phyloP scores from a whole-genome alignment of 2,888 invertebrate species.

The Limulus polyphemus region DNA sequence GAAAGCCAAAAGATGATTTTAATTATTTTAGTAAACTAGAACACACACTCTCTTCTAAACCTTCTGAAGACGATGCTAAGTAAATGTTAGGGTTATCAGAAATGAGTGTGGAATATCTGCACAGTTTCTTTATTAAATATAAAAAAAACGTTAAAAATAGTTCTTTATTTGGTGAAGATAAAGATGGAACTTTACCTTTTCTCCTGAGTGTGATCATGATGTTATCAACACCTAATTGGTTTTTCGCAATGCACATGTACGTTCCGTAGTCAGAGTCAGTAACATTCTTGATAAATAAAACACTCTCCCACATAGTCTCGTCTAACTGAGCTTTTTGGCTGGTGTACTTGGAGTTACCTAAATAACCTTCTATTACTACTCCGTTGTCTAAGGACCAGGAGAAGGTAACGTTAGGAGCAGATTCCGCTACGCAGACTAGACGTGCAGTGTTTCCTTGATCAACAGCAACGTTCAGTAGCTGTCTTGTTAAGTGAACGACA shows the following conservation, averaged over 20 bases:
- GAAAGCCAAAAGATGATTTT: no score
- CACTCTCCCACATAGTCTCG: constrained; percentile 63
- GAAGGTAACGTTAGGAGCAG: constrained; percentile 69
- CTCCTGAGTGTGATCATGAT: constrained; percentile 67
- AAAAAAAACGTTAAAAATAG: no score
- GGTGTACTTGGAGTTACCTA: constrained; percentile 7
- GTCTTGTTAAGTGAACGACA: constrained; percentile 68
- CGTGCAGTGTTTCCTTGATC: constrained; percentile 53
- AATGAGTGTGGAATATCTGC: no score
- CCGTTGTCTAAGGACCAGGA: constrained; percentile 46
- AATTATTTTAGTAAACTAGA: no score
- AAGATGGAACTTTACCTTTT: constrained; percentile 37
- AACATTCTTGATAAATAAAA: constrained; percentile 65
- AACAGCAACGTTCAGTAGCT: constrained; percentile 68
- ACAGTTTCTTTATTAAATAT: no score
- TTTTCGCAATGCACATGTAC: constrained; percentile 77
- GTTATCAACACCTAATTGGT: constrained; percentile 68
- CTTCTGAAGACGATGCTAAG: no score
- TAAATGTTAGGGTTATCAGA: no score
- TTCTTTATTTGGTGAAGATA: no score
- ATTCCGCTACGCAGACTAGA: constrained; percentile 53
- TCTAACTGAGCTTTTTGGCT: constrained; percentile 46
- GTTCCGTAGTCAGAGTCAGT: constrained; percentile 72
- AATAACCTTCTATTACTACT: constrained; percentile 3
- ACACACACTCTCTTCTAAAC: no score